Conservation (phyloP, 53 echinoderm and acorn worm genomes). For the Actinopyga echinites region DNA sequence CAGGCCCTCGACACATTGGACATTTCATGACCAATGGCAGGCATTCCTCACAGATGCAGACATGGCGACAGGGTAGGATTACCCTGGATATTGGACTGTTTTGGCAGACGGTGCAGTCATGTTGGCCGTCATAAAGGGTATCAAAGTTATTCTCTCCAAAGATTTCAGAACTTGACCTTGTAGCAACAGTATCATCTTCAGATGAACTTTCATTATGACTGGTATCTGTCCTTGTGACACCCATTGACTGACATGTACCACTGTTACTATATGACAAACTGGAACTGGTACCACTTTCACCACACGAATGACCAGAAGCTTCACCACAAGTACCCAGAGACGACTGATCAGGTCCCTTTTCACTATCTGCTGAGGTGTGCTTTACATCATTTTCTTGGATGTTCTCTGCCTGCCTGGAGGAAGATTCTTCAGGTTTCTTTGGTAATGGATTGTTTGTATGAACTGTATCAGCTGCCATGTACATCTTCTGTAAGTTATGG, state of each 20-base stretch:
- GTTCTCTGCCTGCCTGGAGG: too few species aligned
- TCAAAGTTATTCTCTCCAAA: neutral
- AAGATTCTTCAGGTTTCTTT: too few species aligned
- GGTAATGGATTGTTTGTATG: too few species aligned
- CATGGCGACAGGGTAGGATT: constrained; percentile 87
- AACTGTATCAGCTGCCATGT: neutral
- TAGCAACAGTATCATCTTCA: neutral
- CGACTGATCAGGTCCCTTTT: too few species aligned
- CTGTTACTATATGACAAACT: neutral
- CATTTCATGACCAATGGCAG: constrained; percentile 73
- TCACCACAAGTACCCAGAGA: too few species aligned
- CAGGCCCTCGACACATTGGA: constrained; percentile 81
- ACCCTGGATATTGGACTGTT: constrained; percentile 69
- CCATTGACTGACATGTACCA: neutral
- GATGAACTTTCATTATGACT: neutral
- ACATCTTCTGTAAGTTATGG: constrained; percentile 71
- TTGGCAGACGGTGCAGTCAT: constrained; percentile 84
- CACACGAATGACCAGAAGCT: neutral
- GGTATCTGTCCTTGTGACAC: neutral
- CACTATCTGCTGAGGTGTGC: too few species aligned
- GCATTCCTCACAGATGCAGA: constrained; percentile 75
- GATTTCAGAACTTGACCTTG: too few species aligned
- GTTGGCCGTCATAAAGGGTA: neutral
- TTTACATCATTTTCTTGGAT: too few species aligned
- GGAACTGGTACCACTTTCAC: neutral